Conservation (phyloP, 2,113 vertebrate genomes). For the Sapayoa aenigma region DNA sequence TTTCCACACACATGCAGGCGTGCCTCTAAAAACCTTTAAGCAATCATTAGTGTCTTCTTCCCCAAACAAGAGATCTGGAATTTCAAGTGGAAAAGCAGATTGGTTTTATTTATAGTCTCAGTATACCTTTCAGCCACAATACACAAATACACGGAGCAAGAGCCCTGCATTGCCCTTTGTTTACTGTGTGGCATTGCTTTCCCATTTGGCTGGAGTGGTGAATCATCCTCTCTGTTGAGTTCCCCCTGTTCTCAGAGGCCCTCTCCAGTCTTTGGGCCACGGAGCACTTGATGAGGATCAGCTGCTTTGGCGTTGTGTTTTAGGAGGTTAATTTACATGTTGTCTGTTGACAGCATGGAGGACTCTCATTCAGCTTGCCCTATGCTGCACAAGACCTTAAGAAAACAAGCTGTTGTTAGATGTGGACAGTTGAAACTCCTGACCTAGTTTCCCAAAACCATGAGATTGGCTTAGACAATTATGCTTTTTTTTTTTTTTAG, state of each 20-base stretch:
- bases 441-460: neutral
- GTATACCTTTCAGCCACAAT: neutral
- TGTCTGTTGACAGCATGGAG: neutral
- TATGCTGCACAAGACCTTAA: neutral
- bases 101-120: neutral
- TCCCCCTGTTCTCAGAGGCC: neutral
- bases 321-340: neutral
- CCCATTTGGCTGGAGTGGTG: neutral
- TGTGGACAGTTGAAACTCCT: neutral
- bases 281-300: neutral
- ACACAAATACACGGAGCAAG: neutral
- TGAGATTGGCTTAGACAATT: neutral
- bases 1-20: fast-evolving
- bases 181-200: neutral
- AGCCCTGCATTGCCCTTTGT: neutral
- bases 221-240: neutral
- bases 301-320: neutral
- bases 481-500: neutral
- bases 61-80: neutral
- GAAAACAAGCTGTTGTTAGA: neutral
- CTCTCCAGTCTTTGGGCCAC: neutral
- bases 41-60: neutral
- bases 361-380: neutral
- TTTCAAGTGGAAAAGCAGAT: neutral
- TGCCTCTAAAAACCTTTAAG: neutral